Conservation (phyloP, 1,140 invertebrate genomes). For the Dolichoris vasculosae region DNA sequence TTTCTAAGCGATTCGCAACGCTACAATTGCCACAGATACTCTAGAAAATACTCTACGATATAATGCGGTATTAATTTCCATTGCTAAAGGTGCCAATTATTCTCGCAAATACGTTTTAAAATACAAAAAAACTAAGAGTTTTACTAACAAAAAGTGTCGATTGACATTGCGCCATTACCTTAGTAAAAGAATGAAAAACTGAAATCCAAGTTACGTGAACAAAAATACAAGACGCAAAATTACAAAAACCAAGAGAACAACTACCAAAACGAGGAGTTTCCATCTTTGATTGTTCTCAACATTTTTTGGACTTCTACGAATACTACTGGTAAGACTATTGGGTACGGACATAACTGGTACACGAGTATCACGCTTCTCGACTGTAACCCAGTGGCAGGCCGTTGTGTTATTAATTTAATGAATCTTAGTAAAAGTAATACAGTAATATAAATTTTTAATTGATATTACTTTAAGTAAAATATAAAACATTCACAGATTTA, state of each 20-base stretch:
- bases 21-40: background rate
- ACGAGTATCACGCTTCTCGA: no score
- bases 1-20: background rate
- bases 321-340: no score
- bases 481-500: no score
- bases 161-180: background rate
- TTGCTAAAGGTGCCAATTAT: background rate
- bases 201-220: background rate
- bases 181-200: background rate
- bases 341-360: no score
- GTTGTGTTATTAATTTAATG: no score
- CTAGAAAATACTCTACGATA: background rate
- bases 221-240: background rate
- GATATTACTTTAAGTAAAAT: no score
- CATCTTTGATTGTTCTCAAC: no score
- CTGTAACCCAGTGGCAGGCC: no score
- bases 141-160: background rate
- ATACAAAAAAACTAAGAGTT: background rate
- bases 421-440: no score
- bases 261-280: background rate
- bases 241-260: background rate
- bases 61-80: conserved; percentile 12
- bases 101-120: background rate
- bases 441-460: no score
- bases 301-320: no score